A percentile compares a stretch with the other conserved stretches of the same genome.
phyloP scores from a whole-genome alignment of 2,797 vertebrate species.

The Pteronotus mesoamericanus region DNA sequence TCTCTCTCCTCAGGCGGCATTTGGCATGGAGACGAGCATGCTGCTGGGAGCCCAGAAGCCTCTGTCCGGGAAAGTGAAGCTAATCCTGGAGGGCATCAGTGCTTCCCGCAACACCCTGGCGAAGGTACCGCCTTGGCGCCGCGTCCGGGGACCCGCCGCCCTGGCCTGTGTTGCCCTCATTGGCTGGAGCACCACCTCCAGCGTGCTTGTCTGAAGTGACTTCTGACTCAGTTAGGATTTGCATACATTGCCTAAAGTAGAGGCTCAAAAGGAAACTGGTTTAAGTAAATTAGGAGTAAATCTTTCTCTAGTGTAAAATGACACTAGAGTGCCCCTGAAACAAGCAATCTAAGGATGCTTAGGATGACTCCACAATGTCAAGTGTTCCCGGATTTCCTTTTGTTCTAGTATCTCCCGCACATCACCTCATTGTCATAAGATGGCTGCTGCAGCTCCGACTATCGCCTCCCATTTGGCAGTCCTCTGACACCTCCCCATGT shows the following conservation, averaged over 20 bases:
- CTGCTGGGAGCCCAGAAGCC: conserved; percentile 78
- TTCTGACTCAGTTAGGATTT: background rate
- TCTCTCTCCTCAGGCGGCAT: conserved; percentile 84
- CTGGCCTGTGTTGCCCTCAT: accelerated
- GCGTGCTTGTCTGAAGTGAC: background rate
- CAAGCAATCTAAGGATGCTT: background rate
- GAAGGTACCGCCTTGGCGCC: conserved; percentile 57
- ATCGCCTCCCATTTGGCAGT: background rate
- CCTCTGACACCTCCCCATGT: background rate
- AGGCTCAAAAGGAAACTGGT: background rate
- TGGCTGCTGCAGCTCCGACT: conserved; percentile 7
- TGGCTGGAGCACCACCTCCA: background rate
- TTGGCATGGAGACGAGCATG: conserved; percentile 89
- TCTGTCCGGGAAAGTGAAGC: conserved; percentile 86
- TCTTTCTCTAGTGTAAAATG: background rate
- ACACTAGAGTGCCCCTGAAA: background rate
- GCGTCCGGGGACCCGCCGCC: accelerated
- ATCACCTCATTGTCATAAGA: background rate
- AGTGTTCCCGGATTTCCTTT: background rate
- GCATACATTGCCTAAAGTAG: background rate
- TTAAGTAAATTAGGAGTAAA: background rate
- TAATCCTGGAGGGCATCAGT: conserved; percentile 75
- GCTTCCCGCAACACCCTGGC: conserved; percentile 70
- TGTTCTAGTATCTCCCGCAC: background rate
- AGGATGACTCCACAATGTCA: background rate